Conservation (phyloP, 1,140 invertebrate species). For the Teleogryllus occipitalis region DNA sequence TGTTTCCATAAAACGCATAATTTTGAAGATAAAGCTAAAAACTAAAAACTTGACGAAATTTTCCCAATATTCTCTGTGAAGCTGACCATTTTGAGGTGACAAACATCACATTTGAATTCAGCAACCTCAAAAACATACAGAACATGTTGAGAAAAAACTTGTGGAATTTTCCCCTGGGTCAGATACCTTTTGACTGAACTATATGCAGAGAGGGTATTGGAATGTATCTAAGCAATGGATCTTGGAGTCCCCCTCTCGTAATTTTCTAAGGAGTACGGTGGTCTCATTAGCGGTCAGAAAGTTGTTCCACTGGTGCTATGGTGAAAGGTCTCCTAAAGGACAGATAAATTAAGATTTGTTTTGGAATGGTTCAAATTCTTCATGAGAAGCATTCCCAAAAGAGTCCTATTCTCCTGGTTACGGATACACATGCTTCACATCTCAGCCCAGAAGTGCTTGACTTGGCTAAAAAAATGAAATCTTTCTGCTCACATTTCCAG, state of each 20-base stretch:
- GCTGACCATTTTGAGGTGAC: too few relatives aligned
- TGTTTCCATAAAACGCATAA: too few relatives aligned
- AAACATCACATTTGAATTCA: too few relatives aligned
- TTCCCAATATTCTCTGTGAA: too few relatives aligned
- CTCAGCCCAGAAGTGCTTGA: slow-evolving; percentile 31
- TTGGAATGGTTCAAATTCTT: neutral
- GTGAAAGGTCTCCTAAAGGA: slow-evolving; percentile 13
- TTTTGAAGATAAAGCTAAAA: too few relatives aligned
- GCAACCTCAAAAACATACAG: too few relatives aligned
- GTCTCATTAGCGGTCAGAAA: slow-evolving; percentile 9
- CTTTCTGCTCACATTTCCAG: slow-evolving; percentile 32
- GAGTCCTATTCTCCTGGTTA: slow-evolving; percentile 23
- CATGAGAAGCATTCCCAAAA: neutral
- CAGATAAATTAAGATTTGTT: slow-evolving; percentile 18
- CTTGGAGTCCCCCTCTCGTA: slow-evolving; percentile 14
- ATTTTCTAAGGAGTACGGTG: slow-evolving; percentile 18
- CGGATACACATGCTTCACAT: slow-evolving; percentile 32
- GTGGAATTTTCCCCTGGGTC: too few relatives aligned
- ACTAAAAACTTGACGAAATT: too few relatives aligned
- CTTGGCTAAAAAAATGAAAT: slow-evolving; percentile 32
- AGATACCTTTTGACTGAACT: too few relatives aligned
- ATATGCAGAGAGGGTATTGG: slow-evolving; percentile 13
- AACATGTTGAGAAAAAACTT: too few relatives aligned
- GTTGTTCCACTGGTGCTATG: slow-evolving; percentile 14
- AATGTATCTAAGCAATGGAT: slow-evolving; percentile 14